Conservation (phyloP, 2,797 vertebrate genomes). For the Girardinus metallicus region DNA sequence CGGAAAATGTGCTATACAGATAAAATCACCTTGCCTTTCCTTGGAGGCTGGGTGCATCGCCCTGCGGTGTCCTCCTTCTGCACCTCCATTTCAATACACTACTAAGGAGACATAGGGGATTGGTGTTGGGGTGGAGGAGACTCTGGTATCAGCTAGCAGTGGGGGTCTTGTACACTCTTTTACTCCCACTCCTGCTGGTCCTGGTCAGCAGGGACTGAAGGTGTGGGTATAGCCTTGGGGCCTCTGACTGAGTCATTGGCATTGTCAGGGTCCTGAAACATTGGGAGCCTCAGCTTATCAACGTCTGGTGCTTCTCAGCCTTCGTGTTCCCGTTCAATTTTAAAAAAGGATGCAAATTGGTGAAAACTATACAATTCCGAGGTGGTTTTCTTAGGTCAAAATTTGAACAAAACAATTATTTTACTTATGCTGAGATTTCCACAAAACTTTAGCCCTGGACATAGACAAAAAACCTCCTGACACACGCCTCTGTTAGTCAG, state of each 20-base stretch:
- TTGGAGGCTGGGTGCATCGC: no score
- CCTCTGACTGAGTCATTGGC: no score
- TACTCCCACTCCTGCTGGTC: no score
- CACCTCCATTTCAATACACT: no score
- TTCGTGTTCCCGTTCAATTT: not conserved
- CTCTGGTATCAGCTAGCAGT: no score
- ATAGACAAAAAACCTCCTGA: not conserved
- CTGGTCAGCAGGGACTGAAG: not conserved
- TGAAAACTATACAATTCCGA: not conserved
- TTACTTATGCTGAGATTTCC: not conserved
- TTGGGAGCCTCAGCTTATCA: not conserved
- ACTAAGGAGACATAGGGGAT: no score
- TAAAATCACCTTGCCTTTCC: no score
- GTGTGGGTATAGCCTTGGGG: not conserved
- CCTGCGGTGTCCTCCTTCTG: no score
- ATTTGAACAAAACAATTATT: not conserved
- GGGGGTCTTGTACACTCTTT: no score
- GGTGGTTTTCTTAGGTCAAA: not conserved
- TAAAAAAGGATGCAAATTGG: not conserved
- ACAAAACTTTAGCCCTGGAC: not conserved
- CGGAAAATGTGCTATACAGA: no score
- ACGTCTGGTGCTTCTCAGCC: not conserved
- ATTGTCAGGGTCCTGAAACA: constrained; percentile 9
- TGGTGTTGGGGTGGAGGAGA: no score
- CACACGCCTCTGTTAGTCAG: not conserved